These are phyloP conservation scores for Characodon lateralis DNA, from an alignment of 2,797 vertebrate species.

Conservation along the genomic window DNA sequence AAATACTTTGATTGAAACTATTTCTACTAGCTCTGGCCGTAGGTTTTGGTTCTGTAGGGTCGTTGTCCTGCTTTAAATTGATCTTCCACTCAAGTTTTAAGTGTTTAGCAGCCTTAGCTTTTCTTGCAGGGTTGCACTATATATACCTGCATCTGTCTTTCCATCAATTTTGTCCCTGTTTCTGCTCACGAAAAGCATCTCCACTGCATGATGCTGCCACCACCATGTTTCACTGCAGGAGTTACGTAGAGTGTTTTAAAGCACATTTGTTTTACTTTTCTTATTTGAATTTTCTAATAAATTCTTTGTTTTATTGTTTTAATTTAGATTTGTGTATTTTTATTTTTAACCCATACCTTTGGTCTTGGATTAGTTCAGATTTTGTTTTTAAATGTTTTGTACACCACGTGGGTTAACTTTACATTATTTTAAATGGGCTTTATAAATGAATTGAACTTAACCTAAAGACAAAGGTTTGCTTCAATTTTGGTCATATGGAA, in stretches of 20 bases:
- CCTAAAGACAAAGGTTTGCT: background rate
- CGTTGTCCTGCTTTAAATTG: background rate
- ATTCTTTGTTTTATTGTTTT: background rate
- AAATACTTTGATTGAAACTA: no score
- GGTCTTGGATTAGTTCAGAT: background rate
- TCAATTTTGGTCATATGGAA: background rate
- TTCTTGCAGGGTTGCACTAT: background rate
- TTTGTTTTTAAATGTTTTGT: background rate
- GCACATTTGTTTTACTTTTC: background rate
- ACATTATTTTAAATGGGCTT: background rate
- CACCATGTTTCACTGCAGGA: background rate
- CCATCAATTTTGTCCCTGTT: background rate
- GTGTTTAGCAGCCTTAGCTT: background rate
- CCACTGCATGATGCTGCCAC: background rate
- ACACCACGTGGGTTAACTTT: no score
- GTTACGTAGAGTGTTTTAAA: background rate
- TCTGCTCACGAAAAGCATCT: background rate
- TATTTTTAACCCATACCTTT: background rate
- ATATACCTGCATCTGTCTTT: background rate
- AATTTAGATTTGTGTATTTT: background rate
- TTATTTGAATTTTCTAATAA: background rate
- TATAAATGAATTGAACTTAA: background rate
- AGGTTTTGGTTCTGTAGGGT: background rate
- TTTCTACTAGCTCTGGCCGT: no score
- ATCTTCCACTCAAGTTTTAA: background rate